A percentile compares a stretch with the other conserved stretches of the same genome.
Conservation (phyloP, 2,797 vertebrate genomes). For the Hybognathus amarus region DNA sequence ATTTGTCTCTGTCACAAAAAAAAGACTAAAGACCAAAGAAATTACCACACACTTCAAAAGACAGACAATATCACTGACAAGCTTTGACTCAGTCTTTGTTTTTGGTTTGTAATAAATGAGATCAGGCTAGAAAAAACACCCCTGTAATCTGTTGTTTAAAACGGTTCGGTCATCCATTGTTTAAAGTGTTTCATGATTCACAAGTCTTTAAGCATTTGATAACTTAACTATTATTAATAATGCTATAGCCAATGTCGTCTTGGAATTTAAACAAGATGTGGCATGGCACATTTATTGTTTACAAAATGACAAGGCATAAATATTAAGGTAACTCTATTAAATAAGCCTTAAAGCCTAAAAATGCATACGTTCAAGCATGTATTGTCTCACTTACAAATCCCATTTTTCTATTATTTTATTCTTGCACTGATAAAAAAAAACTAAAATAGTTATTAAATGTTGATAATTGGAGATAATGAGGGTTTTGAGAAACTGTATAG, state of each 20-base stretch:
- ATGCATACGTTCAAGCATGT: not conserved
- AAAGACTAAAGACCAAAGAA: slow-evolving; percentile 52
- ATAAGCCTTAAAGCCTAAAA: not conserved
- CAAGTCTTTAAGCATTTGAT: slow-evolving; percentile 70
- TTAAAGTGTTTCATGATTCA: slow-evolving; percentile 67
- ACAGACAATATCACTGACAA: slow-evolving; percentile 15
- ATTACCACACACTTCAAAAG: not conserved
- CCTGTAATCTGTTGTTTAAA: slow-evolving; percentile 64
- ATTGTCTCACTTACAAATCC: not conserved
- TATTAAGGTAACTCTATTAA: not conserved
- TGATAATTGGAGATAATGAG: not conserved
- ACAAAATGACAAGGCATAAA: not conserved
- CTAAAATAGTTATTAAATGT: not conserved
- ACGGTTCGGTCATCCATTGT: slow-evolving; percentile 71
- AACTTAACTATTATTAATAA: slow-evolving; percentile 80
- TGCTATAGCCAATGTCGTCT: slow-evolving; percentile 74
- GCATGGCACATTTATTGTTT: not conserved
- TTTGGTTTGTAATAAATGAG: slow-evolving; percentile 43
- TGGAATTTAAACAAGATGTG: slow-evolving; percentile 29
- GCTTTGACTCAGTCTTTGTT: slow-evolving; percentile 38
- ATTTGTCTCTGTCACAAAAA: slow-evolving; percentile 71
- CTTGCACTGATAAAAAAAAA: not conserved
- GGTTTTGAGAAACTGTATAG: not conserved
- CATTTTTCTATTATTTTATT: not conserved
- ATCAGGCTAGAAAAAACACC: slow-evolving; percentile 61